Conservation (phyloP, 2,113 vertebrate genomes). For the Caranx ignobilis region DNA sequence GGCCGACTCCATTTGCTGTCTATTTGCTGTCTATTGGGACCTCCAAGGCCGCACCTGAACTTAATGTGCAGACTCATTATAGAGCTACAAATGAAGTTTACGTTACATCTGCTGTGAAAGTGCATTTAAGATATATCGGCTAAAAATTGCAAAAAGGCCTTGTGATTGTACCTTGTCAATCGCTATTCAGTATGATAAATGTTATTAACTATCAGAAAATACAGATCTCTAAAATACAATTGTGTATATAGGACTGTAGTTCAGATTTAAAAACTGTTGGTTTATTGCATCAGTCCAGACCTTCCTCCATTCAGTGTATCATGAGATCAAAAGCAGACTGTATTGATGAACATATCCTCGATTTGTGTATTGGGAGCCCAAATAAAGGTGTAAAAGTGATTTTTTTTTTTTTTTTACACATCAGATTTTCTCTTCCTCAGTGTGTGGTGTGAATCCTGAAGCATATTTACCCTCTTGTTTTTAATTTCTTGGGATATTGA, state of each 20-base stretch:
- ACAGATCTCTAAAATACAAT: slow-evolving; percentile 63
- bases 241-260: slow-evolving; percentile 78
- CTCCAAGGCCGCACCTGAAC: slow-evolving; percentile 37
- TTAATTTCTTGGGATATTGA: no score
- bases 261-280: slow-evolving; percentile 54
- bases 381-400: slow-evolving; percentile 78
- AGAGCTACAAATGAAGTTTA: slow-evolving; percentile 63
- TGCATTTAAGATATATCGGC: slow-evolving; percentile 71
- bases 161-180: slow-evolving; percentile 75
- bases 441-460: background rate
- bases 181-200: slow-evolving; percentile 75
- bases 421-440: background rate
- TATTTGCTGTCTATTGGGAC: slow-evolving; percentile 28
- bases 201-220: slow-evolving; percentile 69
- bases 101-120: slow-evolving; percentile 75
- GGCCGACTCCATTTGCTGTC: slow-evolving; percentile 32
- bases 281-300: slow-evolving; percentile 64
- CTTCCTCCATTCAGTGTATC: slow-evolving; percentile 68
- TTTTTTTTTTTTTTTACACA: slow-evolving; percentile 30
- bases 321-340: slow-evolving; percentile 75
- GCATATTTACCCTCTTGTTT: no score
- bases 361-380: slow-evolving; percentile 78
- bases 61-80: slow-evolving; percentile 52
- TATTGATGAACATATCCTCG: slow-evolving; percentile 70
- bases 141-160: slow-evolving; percentile 66